Evolutionary conservation across 2,797 vertebrate species (phyloP), one percentile per base, ranked within the genome.

Genomic region (Chromis chromis): DNA sequence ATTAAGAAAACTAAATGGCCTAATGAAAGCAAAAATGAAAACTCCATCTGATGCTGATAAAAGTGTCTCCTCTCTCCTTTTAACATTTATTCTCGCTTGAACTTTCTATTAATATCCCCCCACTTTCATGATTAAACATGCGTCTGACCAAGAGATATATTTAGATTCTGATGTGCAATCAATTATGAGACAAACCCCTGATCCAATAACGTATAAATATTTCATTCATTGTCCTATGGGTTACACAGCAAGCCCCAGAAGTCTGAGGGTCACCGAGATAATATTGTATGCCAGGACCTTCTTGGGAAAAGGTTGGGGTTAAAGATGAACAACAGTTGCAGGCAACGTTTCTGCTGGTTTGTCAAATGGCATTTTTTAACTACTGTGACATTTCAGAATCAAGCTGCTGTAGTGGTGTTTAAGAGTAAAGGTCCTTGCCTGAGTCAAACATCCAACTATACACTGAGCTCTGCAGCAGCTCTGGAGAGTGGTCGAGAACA

Each of bases 341-440:
- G 56, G 53, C 65, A 54, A 74, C 60, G 58, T 78, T 86, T 83
- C 42, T 62, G 12, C 65, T 53, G 36, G 7, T 58, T 62, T 62
- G n/a, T 44, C 36, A 48, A 16, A 14, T 73, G 56, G 53, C 52
- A 64, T 74, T 12, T 33, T 70, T 76, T 4, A 64, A 57, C 57
- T 1, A 1, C 52, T 27, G 8, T n/a, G 19, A 63, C 1, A 2
- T 5, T 36, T 14, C 3, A 19, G 53, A 73, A 60, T 50, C 10
- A 33, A 9, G 16, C 36, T 13, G 7, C 50, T 53, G 1, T 22
- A 10, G 9, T 33, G 22, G 27, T n/a, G 6, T 36, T 21, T 4
- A 62, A 40, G 11, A 40, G 39, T 40, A 40, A 40, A 14, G 40
- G 40, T 42, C 14, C 14, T 42, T 12, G 40, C 3, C 14, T 14